Evolutionary conservation across 2,113 vertebrate species (phyloP), one percentile per base, ranked within the genome.

Genomic region (Athene cunicularia): DNA sequence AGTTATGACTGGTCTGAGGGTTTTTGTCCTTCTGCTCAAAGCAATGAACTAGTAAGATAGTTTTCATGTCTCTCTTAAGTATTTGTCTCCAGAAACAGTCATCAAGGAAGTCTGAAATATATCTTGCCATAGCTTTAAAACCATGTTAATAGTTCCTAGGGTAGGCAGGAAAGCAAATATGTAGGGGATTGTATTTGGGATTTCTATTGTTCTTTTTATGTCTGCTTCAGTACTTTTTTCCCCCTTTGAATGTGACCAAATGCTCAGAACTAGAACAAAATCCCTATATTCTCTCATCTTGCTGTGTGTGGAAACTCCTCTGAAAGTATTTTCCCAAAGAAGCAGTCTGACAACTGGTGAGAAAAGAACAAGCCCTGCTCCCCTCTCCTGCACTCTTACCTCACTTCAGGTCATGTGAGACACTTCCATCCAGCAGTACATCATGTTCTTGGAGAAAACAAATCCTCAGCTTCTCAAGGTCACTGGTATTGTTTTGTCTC

Each of bases 391-490:
- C 32, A 58, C 3, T 68, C 62, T 80, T 89, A 71, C 74, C 59
- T 96, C 79, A 75, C 70, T 96, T 87, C 49, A 70, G 89, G 76
- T 92, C 92, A 95, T 85, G 24, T 91, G 80, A 87, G 60, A 56
- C 59, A 75, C 33, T 96, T 97, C 58, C 81, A 72, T 89, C 26
- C 63, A 97, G 66, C 60, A 92, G 53, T 80, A 93, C 80, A 75
- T 91, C 47, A 35, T 45, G 53, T 91, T 90, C 63, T 73, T 82
- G 64, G 49, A 94, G 88, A 94, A 92, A 92, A 96, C n/a, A 96
- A 95, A 72, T 89, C 83, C 83, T 96, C 85, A 93, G 35, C 52
- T 94, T 81, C 83, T 96, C 93, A 93, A 91, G 85, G 91, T 96
- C 89, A 72, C 41, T 77, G 55, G 53, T 62, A 96, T 77, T 96